Base-by-base conservation (phyloP, 2,888 invertebrate species). In the Drosophila borealis region DNA sequence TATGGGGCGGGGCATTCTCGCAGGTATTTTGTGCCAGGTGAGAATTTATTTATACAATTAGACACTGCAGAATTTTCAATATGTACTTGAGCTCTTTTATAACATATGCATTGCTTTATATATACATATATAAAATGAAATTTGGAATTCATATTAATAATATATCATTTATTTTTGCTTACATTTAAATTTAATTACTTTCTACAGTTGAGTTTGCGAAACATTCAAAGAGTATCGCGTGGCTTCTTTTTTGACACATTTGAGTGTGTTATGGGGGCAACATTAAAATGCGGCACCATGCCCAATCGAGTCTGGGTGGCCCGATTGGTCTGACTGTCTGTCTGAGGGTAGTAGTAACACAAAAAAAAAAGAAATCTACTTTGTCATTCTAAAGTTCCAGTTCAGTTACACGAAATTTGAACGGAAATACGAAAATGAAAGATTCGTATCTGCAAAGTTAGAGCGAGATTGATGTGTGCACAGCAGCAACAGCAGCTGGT, bases 341-440 rank as follows among this genome's bases (percentile, higher is more conserved):
- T 41, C 51, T 21, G 54, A 50, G 68, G 50, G 54, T 49, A 36
- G 62, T 21, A 46, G 29, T 8, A 6, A 25, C 25, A 25, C 2
- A 6, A 25, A 25, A 8, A 25, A 25, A 25, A 46, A 53, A 55
- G 48, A 63, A 11, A 53, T 64, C 45, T 14, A 42, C 33, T 68
- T 70, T 66, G 61, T 54, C 69, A 57, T 68, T 78, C 68, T 51
- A 73, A 71, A 81, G 70, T 83, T 81, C 59, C 75, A 75, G 79
- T 77, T 83, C 74, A 86, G 81, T 83, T 79, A 71, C 83, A 79
- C 74, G 70, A 74, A 81, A 81, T 84, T 83, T 78, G 74, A 84
- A 74, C 84, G 84, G 84, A 85, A 85, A 87, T 84, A 80, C 76
- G 85, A 85, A 85, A 85, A 85, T 85, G 84, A 82, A 85, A 85